These are phyloP conservation scores for Nestor notabilis DNA, from an alignment of 2,113 vertebrate genomes.

Conservation along the genomic window DNA sequence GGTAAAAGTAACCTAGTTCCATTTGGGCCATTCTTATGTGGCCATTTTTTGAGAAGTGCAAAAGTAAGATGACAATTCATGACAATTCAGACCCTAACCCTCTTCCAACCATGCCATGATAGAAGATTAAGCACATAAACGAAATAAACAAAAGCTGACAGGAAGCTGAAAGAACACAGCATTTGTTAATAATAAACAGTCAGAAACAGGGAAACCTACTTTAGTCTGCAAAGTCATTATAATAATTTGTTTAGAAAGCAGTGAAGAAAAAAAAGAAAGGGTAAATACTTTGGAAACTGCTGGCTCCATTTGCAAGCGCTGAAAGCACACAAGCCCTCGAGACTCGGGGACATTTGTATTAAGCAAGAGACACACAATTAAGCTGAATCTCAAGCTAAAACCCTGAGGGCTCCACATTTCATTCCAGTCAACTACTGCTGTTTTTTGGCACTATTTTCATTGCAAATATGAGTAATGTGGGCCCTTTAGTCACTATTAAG, in stretches of 20 bases:
- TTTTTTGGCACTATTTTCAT: conserved; percentile 72
- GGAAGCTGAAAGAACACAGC: neutral
- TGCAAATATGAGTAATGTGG: conserved; percentile 77
- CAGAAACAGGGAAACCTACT: neutral
- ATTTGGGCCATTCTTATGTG: neutral
- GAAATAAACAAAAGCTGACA: neutral
- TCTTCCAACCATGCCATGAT: neutral
- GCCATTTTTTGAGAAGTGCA: neutral
- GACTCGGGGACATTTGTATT: conserved; percentile 49
- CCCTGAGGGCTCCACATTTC: conserved; percentile 71
- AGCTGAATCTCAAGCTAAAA: conserved; percentile 64
- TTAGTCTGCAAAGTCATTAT: neutral
- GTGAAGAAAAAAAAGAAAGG: neutral
- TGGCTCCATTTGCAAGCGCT: conserved; percentile 10
- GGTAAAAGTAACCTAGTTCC: neutral
- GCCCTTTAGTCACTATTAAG: conserved; percentile 79
- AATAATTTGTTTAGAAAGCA: neutral
- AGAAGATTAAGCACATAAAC: neutral
- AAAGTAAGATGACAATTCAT: neutral
- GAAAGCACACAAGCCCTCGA: conserved; percentile 27
- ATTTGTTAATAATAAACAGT: neutral
- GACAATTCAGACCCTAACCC: neutral
- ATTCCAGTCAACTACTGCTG: conserved; percentile 73
- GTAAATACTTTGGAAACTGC: conserved; percentile 19
- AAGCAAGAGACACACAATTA: conserved; percentile 72